Conservation (phyloP, 2,888 invertebrate genomes). For the Ectemnius lituratus region DNA sequence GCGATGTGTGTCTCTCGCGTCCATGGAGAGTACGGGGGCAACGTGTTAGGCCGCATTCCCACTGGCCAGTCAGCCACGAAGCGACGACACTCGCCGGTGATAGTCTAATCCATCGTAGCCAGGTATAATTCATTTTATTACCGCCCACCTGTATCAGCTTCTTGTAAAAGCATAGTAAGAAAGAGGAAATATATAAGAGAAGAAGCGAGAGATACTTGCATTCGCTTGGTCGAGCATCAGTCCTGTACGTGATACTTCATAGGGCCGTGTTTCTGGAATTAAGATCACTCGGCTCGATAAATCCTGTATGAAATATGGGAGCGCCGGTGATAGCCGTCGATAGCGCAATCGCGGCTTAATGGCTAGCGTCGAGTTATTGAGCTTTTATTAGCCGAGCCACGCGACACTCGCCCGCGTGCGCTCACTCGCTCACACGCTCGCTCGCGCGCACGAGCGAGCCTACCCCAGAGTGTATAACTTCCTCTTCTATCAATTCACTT, state of each 20-base stretch:
- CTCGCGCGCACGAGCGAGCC: too few species aligned
- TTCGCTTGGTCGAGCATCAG: too few species aligned
- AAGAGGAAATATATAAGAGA: background rate
- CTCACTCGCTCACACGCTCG: too few species aligned
- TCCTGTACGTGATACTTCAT: background rate
- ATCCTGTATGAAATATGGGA: conserved; percentile 29
- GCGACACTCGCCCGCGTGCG: background rate
- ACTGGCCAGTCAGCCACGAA: conserved; percentile 67
- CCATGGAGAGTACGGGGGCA: conserved; percentile 66
- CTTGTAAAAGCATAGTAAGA: background rate
- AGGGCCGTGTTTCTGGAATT: conserved; percentile 2
- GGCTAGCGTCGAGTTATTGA: background rate
- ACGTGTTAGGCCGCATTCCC: conserved; percentile 68
- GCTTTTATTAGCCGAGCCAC: background rate
- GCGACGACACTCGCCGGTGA: conserved; percentile 64
- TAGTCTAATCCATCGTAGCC: conserved; percentile 66
- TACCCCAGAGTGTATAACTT: too few species aligned
- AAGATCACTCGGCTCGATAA: conserved; percentile 34
- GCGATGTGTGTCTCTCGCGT: conserved; percentile 61
- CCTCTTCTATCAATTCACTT: too few species aligned
- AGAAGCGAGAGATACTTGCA: too few species aligned
- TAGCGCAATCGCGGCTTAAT: conserved; percentile 32
- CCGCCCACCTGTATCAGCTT: conserved; percentile 45
- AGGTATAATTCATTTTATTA: conserved; percentile 67
- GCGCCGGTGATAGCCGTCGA: conserved; percentile 28